phyloP scores from a whole-genome alignment of 2,797 vertebrate genomes.

The Anguilla pacifica region DNA sequence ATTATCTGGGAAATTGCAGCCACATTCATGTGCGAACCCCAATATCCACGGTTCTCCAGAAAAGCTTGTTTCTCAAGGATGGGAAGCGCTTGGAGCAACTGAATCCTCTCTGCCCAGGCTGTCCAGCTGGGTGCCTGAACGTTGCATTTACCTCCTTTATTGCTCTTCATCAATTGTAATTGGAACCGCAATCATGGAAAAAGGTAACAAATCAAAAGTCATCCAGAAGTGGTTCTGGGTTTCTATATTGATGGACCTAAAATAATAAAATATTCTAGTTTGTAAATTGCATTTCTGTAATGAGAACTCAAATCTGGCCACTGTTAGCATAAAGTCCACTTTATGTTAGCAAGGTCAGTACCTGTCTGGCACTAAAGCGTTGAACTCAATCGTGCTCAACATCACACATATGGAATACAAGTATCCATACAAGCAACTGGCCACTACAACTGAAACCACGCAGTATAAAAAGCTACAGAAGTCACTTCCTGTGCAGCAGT shows the following conservation, averaged over 20 bases:
- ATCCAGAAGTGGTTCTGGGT: neutral
- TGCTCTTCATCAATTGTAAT: neutral
- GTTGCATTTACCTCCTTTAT: neutral
- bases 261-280: neutral
- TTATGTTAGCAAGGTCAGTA: neutral
- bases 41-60: neutral
- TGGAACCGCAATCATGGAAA: too few species aligned
- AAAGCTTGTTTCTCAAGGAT: neutral
- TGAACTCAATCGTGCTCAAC: neutral
- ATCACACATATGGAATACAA: neutral
- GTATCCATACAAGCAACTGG: neutral
- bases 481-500: slow-evolving; percentile 1
- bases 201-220: neutral
- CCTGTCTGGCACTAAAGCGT: neutral
- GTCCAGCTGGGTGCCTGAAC: neutral
- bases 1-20: too few species aligned
- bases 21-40: neutral
- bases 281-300: neutral
- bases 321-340: neutral
- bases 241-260: neutral
- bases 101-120: neutral
- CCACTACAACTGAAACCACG: neutral
- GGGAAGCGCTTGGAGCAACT: neutral
- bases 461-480: neutral
- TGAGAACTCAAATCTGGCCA: neutral